phyloP scores from a whole-genome alignment of 2,113 vertebrate genomes.

The Oxygymnocypris stewartii region DNA sequence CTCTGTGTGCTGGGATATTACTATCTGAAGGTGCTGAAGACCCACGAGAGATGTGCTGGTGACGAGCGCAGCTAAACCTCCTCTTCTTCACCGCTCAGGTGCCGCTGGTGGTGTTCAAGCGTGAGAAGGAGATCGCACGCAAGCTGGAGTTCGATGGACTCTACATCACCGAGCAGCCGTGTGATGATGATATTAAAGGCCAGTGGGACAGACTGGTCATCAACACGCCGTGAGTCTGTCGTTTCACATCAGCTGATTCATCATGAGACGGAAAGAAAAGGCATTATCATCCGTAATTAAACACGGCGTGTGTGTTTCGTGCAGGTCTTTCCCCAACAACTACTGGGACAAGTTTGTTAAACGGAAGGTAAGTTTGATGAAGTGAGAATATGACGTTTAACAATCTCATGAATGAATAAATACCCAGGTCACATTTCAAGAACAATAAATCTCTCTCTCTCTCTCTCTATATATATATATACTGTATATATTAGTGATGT shows the following conservation, averaged over 20 bases:
- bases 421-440: too few species aligned
- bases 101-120: conserved; percentile 94
- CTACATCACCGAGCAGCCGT: conserved; percentile 96
- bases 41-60: not conserved
- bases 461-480: too few species aligned
- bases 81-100: conserved; percentile 72
- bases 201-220: conserved; percentile 98
- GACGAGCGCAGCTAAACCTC: not conserved
- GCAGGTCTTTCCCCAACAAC: conserved; percentile 95
- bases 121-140: conserved; percentile 96
- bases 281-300: not conserved
- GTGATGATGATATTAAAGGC: conserved; percentile 97
- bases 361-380: conserved; percentile 83
- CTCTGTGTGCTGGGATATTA: conserved; percentile 97
- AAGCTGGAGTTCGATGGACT: conserved; percentile 97
- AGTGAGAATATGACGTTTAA: not conserved
- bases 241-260: not conserved
- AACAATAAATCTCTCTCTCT: too few species aligned
- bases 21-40: conserved; percentile 85
- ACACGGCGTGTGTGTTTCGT: conserved; percentile 13
- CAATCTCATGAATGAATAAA: too few species aligned
- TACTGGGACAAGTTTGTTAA: conserved; percentile 99
- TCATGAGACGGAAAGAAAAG: not conserved
- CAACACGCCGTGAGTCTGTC: conserved; percentile 89
- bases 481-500: too few species aligned